These are phyloP conservation scores for Rallus crepitans DNA, from an alignment of 2,797 vertebrate genomes.

Conservation along the genomic window DNA sequence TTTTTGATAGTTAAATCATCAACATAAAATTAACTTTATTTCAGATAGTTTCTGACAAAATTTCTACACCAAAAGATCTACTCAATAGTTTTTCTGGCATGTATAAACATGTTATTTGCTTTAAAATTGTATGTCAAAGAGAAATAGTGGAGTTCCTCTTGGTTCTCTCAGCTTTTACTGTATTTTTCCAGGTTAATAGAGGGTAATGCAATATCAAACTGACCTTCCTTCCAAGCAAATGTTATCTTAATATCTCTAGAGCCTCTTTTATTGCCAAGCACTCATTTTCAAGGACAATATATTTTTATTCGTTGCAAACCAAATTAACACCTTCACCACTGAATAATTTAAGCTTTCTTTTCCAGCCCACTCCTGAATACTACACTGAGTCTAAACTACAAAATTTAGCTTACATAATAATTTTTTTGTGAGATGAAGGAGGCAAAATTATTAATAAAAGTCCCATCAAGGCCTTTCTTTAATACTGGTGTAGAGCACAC, in stretches of 20 bases:
- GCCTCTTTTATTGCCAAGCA: constrained; percentile 41
- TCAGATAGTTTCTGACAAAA: not conserved
- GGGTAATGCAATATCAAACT: constrained; percentile 47
- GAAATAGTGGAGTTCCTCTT: not conserved
- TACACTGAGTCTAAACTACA: not conserved
- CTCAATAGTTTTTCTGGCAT: not conserved
- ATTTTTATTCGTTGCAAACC: constrained; percentile 70
- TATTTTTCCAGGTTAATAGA: constrained; percentile 68
- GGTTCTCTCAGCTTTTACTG: constrained; percentile 24
- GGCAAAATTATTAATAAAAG: not conserved
- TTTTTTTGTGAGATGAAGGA: not conserved
- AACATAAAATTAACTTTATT: not conserved
- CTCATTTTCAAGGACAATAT: constrained; percentile 68
- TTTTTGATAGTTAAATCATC: not conserved
- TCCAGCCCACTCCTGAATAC: constrained; percentile 11
- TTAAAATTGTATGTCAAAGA: not conserved
- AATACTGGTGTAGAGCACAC: not conserved
- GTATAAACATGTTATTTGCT: not conserved
- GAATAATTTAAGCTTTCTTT: constrained; percentile 45
- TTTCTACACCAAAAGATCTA: not conserved
- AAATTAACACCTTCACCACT: constrained; percentile 56
- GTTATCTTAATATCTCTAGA: constrained; percentile 60
- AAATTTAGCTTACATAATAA: not conserved
- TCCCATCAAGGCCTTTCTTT: not conserved
- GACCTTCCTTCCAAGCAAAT: constrained; percentile 73